A percentile compares a stretch with the other conserved stretches of the same genome.
Evolutionary conservation across 2,888 invertebrate species (phyloP).

Genomic region (Nephrotoma flavescens): DNA sequence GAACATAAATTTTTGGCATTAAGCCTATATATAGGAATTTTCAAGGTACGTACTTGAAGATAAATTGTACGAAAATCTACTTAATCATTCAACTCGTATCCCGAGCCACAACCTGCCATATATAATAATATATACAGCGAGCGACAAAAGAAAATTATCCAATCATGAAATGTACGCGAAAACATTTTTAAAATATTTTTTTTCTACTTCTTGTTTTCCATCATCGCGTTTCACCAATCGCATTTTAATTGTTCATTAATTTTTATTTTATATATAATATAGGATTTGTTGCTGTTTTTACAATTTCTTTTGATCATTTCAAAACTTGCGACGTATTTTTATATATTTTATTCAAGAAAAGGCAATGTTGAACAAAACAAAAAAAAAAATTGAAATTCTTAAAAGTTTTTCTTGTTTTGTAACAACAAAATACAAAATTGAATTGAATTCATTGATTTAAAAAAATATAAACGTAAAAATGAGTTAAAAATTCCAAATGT

Average conservation of each 20-base stretch:
- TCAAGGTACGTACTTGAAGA: background rate
- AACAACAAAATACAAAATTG: background rate
- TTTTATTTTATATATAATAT: background rate
- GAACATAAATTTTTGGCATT: background rate
- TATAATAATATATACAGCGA: background rate
- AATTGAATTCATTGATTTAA: conserved; percentile 4
- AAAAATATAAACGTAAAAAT: background rate
- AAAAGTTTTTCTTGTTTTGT: background rate
- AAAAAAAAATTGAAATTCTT: background rate
- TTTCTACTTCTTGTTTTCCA: background rate
- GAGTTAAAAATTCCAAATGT: conserved; percentile 1
- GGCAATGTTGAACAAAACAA: background rate
- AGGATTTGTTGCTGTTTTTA: background rate
- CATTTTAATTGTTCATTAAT: conserved; percentile 4
- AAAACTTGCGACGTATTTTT: conserved; percentile 2
- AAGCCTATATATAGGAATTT: background rate
- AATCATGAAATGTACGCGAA: background rate
- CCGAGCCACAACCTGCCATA: background rate
- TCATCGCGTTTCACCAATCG: conserved; percentile 4
- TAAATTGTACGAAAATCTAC: background rate
- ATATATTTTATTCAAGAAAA: background rate
- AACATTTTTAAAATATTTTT: background rate
- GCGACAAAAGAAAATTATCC: background rate
- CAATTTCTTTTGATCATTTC: background rate
- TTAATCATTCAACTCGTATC: background rate